Evolutionary conservation across 2,888 invertebrate genomes (phyloP).

Genomic region (Exocentrus adspersus): DNA sequence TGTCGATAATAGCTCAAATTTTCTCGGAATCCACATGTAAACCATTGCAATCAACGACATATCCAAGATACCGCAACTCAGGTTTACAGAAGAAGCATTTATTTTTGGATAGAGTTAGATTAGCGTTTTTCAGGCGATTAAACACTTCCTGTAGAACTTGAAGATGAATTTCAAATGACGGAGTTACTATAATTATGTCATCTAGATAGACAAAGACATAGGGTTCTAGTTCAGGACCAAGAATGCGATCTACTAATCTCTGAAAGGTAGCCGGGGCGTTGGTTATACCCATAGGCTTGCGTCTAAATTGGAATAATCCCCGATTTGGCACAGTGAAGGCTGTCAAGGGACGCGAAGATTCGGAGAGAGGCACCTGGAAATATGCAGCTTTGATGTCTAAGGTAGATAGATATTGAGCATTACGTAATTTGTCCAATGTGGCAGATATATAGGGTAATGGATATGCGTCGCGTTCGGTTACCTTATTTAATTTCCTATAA

Average conservation of each 20-base stretch:
- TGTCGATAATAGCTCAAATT: neutral
- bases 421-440: conserved; percentile 5
- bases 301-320: conserved; percentile 21
- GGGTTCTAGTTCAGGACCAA: neutral
- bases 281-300: conserved; percentile 27
- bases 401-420: conserved; percentile 43
- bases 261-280: conserved; percentile 19
- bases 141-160: neutral
- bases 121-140: too few species aligned
- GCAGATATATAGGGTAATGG: neutral
- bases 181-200: neutral
- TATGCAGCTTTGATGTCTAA: conserved; percentile 47
- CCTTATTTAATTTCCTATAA: neutral
- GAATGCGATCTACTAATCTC: neutral
- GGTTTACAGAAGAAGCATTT: neutral
- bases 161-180: neutral
- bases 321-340: conserved; percentile 36
- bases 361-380: conserved; percentile 40
- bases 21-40: neutral
- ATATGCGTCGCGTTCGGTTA: conserved; percentile 7
- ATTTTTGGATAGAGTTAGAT: too few species aligned
- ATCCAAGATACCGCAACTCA: neutral
- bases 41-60: neutral
- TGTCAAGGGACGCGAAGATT: conserved; percentile 38
- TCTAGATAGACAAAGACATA: neutral